Conservation (phyloP, 2,888 invertebrate species). For the Autographa gamma region DNA sequence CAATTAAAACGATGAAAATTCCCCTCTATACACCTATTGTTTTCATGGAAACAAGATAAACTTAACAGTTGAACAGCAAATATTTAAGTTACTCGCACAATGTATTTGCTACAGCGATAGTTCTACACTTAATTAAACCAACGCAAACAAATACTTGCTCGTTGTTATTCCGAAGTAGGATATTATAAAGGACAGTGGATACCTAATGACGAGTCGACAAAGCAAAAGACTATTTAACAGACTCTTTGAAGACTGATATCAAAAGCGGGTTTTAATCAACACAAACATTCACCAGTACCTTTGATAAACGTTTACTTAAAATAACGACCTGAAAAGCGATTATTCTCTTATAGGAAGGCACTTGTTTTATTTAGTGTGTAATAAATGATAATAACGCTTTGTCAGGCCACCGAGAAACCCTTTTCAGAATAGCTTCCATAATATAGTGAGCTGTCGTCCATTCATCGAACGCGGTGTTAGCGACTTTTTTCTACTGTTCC, state of each 20-base stretch:
- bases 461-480: constrained; percentile 70
- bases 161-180: constrained; percentile 53
- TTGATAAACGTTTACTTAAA: constrained; percentile 42
- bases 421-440: constrained; percentile 67
- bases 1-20: constrained; percentile 58
- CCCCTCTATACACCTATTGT: constrained; percentile 44
- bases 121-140: constrained; percentile 66
- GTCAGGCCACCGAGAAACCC: constrained; percentile 67
- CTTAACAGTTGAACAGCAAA: constrained; percentile 51
- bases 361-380: constrained; percentile 67
- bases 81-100: constrained; percentile 54
- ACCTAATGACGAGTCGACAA: constrained; percentile 41
- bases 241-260: constrained; percentile 51
- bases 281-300: constrained; percentile 53
- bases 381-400: constrained; percentile 73
- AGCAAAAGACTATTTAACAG: constrained; percentile 39
- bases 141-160: constrained; percentile 59
- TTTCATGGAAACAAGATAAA: constrained; percentile 35
- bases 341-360: constrained; percentile 39
- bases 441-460: constrained; percentile 65
- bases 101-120: constrained; percentile 45
- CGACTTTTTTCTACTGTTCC: constrained; percentile 69
- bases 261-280: constrained; percentile 56
- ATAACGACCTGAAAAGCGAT: constrained; percentile 46
- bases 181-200: constrained; percentile 40